phyloP scores from a whole-genome alignment of 2,797 vertebrate species.

The Enteromius treurensis region DNA sequence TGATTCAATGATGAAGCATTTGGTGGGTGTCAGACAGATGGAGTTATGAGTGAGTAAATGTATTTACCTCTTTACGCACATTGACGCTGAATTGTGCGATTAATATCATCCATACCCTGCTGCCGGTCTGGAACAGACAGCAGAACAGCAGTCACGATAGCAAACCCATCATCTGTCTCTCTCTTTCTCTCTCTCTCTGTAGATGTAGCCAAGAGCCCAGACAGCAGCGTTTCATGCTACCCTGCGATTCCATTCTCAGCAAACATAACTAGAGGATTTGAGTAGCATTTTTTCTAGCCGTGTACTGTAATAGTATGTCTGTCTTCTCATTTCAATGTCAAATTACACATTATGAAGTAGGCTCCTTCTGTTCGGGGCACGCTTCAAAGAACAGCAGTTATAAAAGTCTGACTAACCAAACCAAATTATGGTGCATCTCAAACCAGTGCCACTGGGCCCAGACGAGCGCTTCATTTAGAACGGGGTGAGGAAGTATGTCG shows the following conservation, averaged over 20 bases:
- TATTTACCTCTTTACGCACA: constrained; percentile 28
- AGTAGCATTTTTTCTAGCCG: constrained; percentile 32
- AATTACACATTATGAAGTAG: constrained; percentile 47
- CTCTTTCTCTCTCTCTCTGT: constrained; percentile 17
- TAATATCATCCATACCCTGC: constrained; percentile 18
- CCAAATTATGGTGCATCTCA: constrained; percentile 42
- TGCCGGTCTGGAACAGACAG: constrained; percentile 25
- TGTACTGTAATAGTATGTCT: constrained; percentile 50
- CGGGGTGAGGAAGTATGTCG: background rate
- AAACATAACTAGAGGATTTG: constrained; percentile 45
- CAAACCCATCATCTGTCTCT: constrained; percentile 40
- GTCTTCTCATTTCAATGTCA: constrained; percentile 47
- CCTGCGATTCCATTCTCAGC: constrained; percentile 13
- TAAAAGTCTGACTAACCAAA: constrained; percentile 44
- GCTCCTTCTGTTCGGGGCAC: constrained; percentile 12
- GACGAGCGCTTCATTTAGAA: constrained; percentile 40
- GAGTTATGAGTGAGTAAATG: constrained; percentile 35
- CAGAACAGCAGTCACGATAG: constrained; percentile 30
- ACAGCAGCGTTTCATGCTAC: constrained; percentile 30
- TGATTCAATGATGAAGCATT: constrained; percentile 32
- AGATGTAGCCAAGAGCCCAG: constrained; percentile 32
- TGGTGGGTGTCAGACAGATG: constrained; percentile 45
- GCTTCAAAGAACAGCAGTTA: constrained; percentile 43
- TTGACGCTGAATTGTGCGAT: constrained; percentile 3
- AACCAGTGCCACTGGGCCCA: constrained; percentile 38